These are phyloP conservation scores for Zalophus californianus DNA, from an alignment of 2,797 vertebrate species.

Conservation along the genomic window DNA sequence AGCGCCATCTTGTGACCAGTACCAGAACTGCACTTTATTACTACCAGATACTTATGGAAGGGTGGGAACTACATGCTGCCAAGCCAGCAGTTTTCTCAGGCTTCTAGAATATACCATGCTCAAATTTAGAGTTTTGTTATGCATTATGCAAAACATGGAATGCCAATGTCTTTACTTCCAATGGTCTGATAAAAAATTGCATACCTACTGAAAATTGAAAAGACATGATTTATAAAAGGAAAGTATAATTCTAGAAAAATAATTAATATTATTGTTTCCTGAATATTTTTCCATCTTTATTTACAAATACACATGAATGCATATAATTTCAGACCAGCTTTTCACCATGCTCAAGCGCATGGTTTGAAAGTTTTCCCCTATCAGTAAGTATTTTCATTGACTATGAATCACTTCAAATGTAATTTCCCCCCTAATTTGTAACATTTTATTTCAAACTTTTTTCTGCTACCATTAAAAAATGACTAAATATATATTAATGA, in stretches of 20 bases:
- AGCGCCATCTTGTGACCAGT: conserved; percentile 71
- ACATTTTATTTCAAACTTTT: conserved; percentile 38
- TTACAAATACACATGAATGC: neutral
- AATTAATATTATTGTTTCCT: conserved; percentile 16
- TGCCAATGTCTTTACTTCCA: conserved; percentile 24
- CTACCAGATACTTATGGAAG: conserved; percentile 15
- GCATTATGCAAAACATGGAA: conserved; percentile 25
- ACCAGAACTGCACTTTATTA: conserved; percentile 59
- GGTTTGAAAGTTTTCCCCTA: neutral
- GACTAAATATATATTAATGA: neutral
- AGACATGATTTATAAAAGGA: conserved; percentile 37
- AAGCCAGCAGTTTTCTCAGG: conserved; percentile 70
- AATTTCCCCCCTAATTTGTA: conserved; percentile 2
- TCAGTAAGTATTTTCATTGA: conserved; percentile 50
- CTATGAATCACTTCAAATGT: conserved; percentile 52
- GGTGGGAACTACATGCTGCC: conserved; percentile 53
- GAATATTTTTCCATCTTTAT: neutral
- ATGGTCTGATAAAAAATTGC: neutral
- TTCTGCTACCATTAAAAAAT: conserved; percentile 50
- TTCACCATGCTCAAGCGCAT: neutral
- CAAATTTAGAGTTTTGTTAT: conserved; percentile 66
- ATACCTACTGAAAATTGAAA: conserved; percentile 46
- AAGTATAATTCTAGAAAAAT: conserved; percentile 47
- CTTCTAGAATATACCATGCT: conserved; percentile 71
- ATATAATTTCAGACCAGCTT: neutral